Base-by-base conservation (phyloP, 2,113 vertebrate species). In the Anolis carolinensis region DNA sequence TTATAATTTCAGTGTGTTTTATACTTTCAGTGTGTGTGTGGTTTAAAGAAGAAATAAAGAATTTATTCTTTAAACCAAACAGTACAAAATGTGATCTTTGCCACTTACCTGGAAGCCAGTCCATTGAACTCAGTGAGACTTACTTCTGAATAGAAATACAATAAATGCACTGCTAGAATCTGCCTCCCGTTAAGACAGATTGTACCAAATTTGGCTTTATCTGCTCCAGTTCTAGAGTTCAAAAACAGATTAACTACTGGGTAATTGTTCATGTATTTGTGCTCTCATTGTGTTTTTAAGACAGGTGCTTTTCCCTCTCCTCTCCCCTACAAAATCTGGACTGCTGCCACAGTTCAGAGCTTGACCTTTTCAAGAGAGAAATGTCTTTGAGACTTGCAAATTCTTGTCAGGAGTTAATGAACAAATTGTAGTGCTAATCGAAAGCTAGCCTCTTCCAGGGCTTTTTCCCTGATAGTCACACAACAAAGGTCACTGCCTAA, bases 401-500 rank as follows among this genome's bases (percentile, higher is more conserved):
- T 96, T 95, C 94, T 93, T 95, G 94, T 95, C 93, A 94, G 93
- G 92, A 94, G 90, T 90, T 95, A 96, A 96, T 95, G 95, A 95
- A 96, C 95, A 96, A 96, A 96, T 96, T 95, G 94, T 92, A 82
- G 92, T 88, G 92, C 95, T 96, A 96, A 96, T 96, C 93, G 94
- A 95, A 96, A 86, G 89, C 82, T 88, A 92, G 92, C 94, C 93
- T 93, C 90, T 89, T 86, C 89, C 81, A 91, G 92, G 90, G 75
- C 91, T 94, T 91, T 94, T 91, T 95, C 87, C 93, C 89, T 94
- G 92, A 91, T 95, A 95, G 94, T 95, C 93, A 92, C 83, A 83
- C 93, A 94, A 93, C 94, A 96, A 96, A 96, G 95, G 95, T 96
- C 95, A 95, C 90, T 86, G 88, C 93, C 91, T 94, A 93, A 94